These are phyloP conservation scores for Epinephelus cyanopodus DNA, from an alignment of 2,113 vertebrate species.

Conservation along the genomic window DNA sequence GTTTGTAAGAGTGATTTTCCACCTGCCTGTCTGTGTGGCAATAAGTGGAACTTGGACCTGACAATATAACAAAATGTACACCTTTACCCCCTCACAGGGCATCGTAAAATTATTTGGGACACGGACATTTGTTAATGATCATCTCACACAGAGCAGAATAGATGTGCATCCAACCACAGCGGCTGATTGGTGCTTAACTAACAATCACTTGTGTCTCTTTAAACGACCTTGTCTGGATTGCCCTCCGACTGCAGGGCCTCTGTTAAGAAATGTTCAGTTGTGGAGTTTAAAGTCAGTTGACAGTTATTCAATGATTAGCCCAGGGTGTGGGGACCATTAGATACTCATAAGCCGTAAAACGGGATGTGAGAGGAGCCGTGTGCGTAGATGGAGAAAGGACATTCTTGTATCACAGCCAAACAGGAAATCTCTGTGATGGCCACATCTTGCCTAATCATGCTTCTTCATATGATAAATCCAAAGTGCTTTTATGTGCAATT, in stretches of 20 bases:
- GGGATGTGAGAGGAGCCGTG: conserved; percentile 31
- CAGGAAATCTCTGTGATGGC: conserved; percentile 62
- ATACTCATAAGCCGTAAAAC: conserved; percentile 56
- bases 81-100: conserved; percentile 1
- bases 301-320: conserved; percentile 74
- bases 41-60: conserved; percentile 5
- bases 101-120: conserved; percentile 48
- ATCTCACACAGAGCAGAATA: conserved; percentile 38
- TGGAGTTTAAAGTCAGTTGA: conserved; percentile 58
- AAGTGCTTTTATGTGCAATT: conserved; percentile 31
- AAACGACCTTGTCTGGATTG: conserved; percentile 45
- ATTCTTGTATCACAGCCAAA: conserved; percentile 64
- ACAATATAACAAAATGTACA: conserved; percentile 10
- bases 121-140: conserved; percentile 63
- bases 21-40: neutral
- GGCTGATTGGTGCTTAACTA: conserved; percentile 28
- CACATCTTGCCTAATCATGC: conserved; percentile 45
- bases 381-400: conserved; percentile 47
- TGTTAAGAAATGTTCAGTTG: conserved; percentile 39
- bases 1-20: conserved; percentile 24
- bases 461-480: conserved; percentile 23
- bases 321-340: conserved; percentile 54
- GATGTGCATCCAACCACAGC: conserved; percentile 46
- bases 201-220: conserved; percentile 44
- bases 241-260: conserved; percentile 13